Base-by-base conservation (phyloP, 2,113 vertebrate genomes). In the Pelecanus crispus region DNA sequence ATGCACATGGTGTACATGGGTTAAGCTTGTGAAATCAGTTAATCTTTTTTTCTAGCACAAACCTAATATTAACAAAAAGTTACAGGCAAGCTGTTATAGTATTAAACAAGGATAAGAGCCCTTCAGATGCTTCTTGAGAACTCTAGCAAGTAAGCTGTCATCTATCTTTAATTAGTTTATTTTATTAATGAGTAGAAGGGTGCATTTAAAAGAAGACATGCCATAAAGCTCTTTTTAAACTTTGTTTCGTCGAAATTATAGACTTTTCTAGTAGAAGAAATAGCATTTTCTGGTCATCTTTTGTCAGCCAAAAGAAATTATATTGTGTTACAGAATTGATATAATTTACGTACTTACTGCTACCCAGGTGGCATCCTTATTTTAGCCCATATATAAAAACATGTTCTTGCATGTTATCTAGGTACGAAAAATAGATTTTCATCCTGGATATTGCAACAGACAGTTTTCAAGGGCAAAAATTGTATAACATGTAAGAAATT, bases 381-480 rank as follows among this genome's bases (percentile, higher is more conserved):
- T 90, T 92, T 86, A 94, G 17, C 58, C 7, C 8, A 24, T 59
- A 20, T 50, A 38, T 17, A 62, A 82, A 81, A 88, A 42, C 22
- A 83, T 25, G 10, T 70, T 90, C 31, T 88, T 90, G 18, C 38
- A 44, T 77, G 81, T 28, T 80, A 5, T 45, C 31, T 74, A 28
- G 17, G 21, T 83, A 73, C 58, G 80, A 86, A 80, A 94, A 72
- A 82, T 62, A 80, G 49, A 62, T 77, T 96, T 96, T 88, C n/a
- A 42, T 77, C 34, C 12, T 83, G 26, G 7, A 63, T 94, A 90
- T 85, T 73, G 47, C 8, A 95, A 66, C 40, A 80, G 58, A 59
- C 58, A 78, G 25, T 77, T 95, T 96, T 94, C 87, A 93, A 93
- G 49, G 59, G 38, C 32, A 94, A 88, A 87, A 88, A 63, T 31